Percentiles rank a stretch among this genome's conserved stretches.
Conservation (phyloP, 2,797 vertebrate species). For the Dermochelys coriacea region DNA sequence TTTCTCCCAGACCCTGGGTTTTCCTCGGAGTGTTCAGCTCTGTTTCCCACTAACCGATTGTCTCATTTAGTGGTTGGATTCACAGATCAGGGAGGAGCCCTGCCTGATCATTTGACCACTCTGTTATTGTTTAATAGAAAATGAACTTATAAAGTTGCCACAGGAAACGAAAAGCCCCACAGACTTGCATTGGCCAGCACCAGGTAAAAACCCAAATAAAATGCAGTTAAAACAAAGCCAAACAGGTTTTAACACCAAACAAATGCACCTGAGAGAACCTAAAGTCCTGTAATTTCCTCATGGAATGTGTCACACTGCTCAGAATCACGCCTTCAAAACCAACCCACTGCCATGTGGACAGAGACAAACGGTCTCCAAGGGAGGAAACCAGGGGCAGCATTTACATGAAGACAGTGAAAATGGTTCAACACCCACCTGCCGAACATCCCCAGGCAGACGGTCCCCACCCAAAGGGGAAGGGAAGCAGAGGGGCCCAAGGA, state of each 20-base stretch:
- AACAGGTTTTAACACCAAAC: not conserved
- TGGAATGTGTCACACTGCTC: not conserved
- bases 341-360: not conserved
- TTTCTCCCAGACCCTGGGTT: rapidly evolving
- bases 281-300: not conserved
- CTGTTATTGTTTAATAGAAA: not conserved
- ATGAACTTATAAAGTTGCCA: rapidly evolving
- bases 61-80: not conserved
- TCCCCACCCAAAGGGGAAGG: not conserved
- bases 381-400: not conserved
- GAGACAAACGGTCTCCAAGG: not conserved
- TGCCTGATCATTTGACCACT: not conserved
- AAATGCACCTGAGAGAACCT: not conserved
- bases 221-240: not conserved
- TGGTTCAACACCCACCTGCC: not conserved
- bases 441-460: not conserved
- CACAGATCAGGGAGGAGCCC: rapidly evolving
- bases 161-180: rapidly evolving
- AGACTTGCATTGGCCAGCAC: not conserved
- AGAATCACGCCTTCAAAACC: not conserved
- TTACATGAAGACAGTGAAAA: not conserved
- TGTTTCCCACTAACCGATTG: not conserved
- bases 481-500: not conserved
- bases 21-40: rapidly evolving
- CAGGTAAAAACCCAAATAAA: not conserved